These are phyloP conservation scores for Zelostemma sp. DNA, from an alignment of 1,140 invertebrate species.

Conservation along the genomic window DNA sequence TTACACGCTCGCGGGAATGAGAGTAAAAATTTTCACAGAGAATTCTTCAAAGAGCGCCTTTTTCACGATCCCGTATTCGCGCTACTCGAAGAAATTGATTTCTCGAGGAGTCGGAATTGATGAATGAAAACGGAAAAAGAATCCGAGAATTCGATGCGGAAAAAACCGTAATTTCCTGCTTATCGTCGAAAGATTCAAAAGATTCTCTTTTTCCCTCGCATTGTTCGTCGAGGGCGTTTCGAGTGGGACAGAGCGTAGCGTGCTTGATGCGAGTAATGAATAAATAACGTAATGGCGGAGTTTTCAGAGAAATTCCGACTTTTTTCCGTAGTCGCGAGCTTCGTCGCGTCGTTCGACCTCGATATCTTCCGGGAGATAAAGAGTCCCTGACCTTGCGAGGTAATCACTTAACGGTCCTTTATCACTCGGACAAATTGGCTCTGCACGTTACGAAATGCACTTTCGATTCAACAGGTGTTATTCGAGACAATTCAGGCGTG, in stretches of 20 bases:
- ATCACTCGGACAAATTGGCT: conserved; percentile 43
- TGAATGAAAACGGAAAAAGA: not conserved
- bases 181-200: not conserved
- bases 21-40: not conserved
- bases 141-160: not conserved
- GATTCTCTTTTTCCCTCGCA: not conserved
- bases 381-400: conserved; percentile 21
- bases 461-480: conserved; percentile 67
- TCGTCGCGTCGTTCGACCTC: conserved; percentile 11
- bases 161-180: not conserved
- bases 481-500: conserved; percentile 55
- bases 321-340: not conserved
- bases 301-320: too few relatives aligned
- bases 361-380: conserved; percentile 16
- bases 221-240: too few relatives aligned
- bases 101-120: too few relatives aligned
- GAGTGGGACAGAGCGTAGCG: conserved; percentile 18
- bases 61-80: too few relatives aligned
- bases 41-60: too few relatives aligned
- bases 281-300: conserved; percentile 24
- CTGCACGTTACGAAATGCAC: conserved; percentile 54
- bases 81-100: too few relatives aligned
- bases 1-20: not conserved
- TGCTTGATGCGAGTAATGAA: conserved; percentile 35
- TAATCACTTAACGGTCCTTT: conserved; percentile 33